Base-by-base conservation (phyloP, 2,113 vertebrate species). In the Callorhinus ursinus region DNA sequence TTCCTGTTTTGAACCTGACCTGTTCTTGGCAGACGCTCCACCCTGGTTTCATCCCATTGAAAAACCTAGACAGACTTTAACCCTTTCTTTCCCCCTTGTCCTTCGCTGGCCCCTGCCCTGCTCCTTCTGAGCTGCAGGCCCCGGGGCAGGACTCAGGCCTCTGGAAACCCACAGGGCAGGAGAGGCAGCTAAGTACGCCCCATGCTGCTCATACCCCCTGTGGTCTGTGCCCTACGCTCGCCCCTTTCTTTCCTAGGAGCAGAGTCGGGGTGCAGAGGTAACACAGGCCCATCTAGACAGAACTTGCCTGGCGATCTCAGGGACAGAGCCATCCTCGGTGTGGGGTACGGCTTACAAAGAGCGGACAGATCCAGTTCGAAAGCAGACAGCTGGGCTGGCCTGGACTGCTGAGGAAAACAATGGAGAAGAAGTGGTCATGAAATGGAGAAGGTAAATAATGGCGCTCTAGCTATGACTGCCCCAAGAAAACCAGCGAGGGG, bases 1-100 rank as follows among this genome's bases (percentile, higher is more conserved):
- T 89, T 95, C 96, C 97, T 81, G 94, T 93, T 97, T 93, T 91
- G 86, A 96, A 63, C 53, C 67, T 72, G 92, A 82, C 95, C 89
- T 86, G 59, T 59, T 82, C 89, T 91, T 95, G 95, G 95, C 94
- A 93, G 96, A 67, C 59, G 53, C 42, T 67, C 84, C 4, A 22
- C 21, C 53, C 57, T 39, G 57, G 63, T 91, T 72, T 93, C 96
- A 71, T 76, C 79, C 67, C 28, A 7, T 0, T 12, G 71, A 88
- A 39, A 55, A 59, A 42, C 65, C 55, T 14, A 26, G 77, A 15
- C 42, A 6, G 84, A 74, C 39, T 90, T 90, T 84, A 90, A 74
- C 85, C 83, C 95, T 79, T 83, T 96, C 53, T 31, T 71, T 36
- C 18, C 59, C 59, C 39, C n/a, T 49, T 12, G 42, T 33, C 31